phyloP scores from a whole-genome alignment of 2,888 invertebrate species.

The Drosophila percnosoma region DNA sequence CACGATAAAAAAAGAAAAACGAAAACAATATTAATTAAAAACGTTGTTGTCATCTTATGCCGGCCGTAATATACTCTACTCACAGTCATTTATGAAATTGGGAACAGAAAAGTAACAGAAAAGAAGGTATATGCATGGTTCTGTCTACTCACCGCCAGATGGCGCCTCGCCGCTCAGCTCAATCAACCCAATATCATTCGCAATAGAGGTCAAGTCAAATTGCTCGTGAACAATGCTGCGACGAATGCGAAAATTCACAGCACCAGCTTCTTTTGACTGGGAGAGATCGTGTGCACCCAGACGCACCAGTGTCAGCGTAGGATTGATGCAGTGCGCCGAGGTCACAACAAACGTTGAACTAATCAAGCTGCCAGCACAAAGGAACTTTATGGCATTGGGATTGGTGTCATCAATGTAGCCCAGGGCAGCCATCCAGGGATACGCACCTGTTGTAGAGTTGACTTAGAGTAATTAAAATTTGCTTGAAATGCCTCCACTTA shows the following conservation, averaged over 20 bases:
- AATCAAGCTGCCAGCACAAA: constrained; percentile 91
- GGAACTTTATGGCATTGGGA: constrained; percentile 86
- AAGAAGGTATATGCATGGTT: too few relatives aligned
- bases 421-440: constrained; percentile 94
- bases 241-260: constrained; percentile 88
- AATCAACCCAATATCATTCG: constrained; percentile 93
- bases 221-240: constrained; percentile 88
- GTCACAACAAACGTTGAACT: constrained; percentile 89
- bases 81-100: neutral
- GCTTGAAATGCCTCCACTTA: constrained; percentile 24
- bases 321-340: constrained; percentile 86
- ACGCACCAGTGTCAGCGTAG: constrained; percentile 86
- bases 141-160: constrained; percentile 64
- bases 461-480: neutral
- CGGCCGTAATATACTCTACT: neutral
- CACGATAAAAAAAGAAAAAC: neutral
- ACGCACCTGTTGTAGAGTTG: constrained; percentile 86
- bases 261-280: constrained; percentile 86
- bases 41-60: neutral
- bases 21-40: neutral
- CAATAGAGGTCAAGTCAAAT: constrained; percentile 87
- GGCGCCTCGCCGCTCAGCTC: constrained; percentile 85
- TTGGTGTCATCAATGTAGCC: constrained; percentile 86
- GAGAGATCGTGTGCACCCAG: constrained; percentile 91
- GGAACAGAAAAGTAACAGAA: neutral